Evolutionary conservation across 2,888 invertebrate species (phyloP).

Genomic region (Athalia cordata): DNA sequence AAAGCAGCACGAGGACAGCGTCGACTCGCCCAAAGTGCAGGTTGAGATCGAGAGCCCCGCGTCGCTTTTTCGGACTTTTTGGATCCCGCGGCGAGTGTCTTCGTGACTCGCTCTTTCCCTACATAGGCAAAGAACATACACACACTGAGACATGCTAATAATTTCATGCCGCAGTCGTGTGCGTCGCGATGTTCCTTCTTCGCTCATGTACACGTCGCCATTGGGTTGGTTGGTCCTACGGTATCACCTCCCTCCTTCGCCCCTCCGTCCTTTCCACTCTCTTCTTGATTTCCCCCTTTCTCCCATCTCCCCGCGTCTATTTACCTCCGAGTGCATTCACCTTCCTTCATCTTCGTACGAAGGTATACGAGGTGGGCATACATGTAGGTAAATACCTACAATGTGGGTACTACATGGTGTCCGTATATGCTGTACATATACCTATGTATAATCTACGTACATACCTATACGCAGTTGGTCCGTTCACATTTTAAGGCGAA

Average conservation of each 20-base stretch:
- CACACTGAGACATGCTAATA: not conserved
- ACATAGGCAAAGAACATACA: too few species aligned
- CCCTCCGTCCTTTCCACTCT: not conserved
- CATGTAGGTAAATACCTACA: not conserved
- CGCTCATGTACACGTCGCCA: not conserved
- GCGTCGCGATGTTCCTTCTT: not conserved
- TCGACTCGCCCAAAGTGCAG: constrained; percentile 19
- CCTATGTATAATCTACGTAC: not conserved
- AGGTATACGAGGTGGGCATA: constrained; percentile 49
- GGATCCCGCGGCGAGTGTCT: too few species aligned
- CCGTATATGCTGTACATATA: not conserved
- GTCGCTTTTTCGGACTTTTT: too few species aligned
- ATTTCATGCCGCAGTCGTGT: not conserved
- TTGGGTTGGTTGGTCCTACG: constrained; percentile 3
- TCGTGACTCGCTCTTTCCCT: too few species aligned
- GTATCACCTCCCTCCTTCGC: not conserved
- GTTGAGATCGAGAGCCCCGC: not conserved
- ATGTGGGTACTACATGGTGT: not conserved
- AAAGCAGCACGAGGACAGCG: not conserved
- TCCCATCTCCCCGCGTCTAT: constrained; percentile 28
- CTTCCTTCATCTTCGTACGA: constrained; percentile 49
- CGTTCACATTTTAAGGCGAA: constrained; percentile 36
- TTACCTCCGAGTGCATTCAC: constrained; percentile 46
- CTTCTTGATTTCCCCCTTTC: constrained; percentile 7
- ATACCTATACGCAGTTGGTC: not conserved